Percentiles rank a stretch among this genome's conserved stretches.
Conservation (phyloP, 2,888 invertebrate species). For the Gonocerus acuteangulatus region DNA sequence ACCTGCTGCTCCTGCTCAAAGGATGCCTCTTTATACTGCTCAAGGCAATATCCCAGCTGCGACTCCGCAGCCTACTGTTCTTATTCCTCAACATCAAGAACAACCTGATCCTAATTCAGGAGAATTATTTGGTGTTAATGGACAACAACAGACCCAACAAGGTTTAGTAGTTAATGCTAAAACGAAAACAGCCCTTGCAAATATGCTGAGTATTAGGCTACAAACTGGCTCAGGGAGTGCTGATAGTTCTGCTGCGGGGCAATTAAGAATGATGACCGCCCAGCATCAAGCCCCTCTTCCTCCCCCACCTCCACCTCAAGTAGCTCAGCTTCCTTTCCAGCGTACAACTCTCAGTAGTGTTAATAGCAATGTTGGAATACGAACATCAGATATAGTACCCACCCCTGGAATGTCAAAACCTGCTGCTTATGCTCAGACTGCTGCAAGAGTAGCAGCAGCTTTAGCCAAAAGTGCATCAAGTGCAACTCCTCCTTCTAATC, state of each 20-base stretch:
- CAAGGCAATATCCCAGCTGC: constrained; percentile 30
- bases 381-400: constrained; percentile 27
- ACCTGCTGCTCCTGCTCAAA: constrained; percentile 41
- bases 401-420: constrained; percentile 23
- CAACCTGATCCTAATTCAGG: constrained; percentile 25
- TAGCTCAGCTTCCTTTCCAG: constrained; percentile 32
- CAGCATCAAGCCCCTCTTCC: constrained; percentile 63
- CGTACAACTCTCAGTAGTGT: constrained; percentile 37
- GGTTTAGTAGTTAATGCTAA: constrained; percentile 71
- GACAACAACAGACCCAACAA: constrained; percentile 42
- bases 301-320: constrained; percentile 41
- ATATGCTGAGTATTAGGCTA: constrained; percentile 80
- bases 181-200: constrained; percentile 90
- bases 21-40: constrained; percentile 42
- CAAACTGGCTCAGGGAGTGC: constrained; percentile 45
- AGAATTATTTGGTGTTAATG: constrained; percentile 31
- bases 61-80: constrained; percentile 23
- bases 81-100: constrained; percentile 32
- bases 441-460: constrained; percentile 40
- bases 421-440: constrained; percentile 37
- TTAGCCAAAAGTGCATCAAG: constrained; percentile 40
- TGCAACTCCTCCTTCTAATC: constrained; percentile 47
- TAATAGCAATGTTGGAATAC: constrained; percentile 33
- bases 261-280: constrained; percentile 68
- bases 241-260: constrained; percentile 48